Conservation (phyloP, 2,888 invertebrate genomes). For the Cephalotes varians region DNA sequence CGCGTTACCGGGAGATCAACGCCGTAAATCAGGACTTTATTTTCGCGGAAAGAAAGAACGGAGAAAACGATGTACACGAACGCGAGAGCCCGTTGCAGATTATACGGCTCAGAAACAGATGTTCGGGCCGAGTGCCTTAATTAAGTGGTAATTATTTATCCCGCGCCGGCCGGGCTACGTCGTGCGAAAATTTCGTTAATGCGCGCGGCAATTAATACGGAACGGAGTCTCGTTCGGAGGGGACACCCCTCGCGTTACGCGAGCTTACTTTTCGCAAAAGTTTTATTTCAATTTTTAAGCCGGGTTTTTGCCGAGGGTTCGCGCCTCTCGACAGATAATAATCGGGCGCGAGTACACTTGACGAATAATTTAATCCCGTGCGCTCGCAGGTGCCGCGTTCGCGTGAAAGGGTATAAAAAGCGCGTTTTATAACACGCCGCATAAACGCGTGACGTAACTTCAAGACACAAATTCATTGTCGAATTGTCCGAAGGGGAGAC, state of each 20-base stretch:
- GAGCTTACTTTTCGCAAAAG: conserved; percentile 32
- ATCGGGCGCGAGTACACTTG: conserved; percentile 20
- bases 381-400: conserved; percentile 19
- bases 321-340: conserved; percentile 32
- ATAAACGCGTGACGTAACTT: conserved; percentile 14
- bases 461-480: conserved; percentile 35
- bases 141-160: conserved; percentile 78
- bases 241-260: conserved; percentile 41
- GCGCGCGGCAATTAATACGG: conserved; percentile 66
- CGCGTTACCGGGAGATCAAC: conserved; percentile 67
- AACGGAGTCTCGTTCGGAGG: conserved; percentile 38
- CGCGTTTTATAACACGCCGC: conserved; percentile 20
- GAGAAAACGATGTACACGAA: conserved; percentile 54
- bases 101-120: conserved; percentile 74
- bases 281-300: conserved; percentile 3
- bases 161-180: neutral
- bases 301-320: neutral
- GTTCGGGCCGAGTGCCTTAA: conserved; percentile 73
- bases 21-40: conserved; percentile 78
- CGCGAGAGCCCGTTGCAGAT: conserved; percentile 60
- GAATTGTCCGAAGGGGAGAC: conserved; percentile 17
- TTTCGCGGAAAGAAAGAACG: conserved; percentile 68
- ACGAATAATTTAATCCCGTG: conserved; percentile 49
- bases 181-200: conserved; percentile 65
- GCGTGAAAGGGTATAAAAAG: conserved; percentile 40